Evolutionary conservation across 2,888 invertebrate species (phyloP), one percentile per base, ranked within the genome.

Genomic region (Agonopterix heracliana): DNA sequence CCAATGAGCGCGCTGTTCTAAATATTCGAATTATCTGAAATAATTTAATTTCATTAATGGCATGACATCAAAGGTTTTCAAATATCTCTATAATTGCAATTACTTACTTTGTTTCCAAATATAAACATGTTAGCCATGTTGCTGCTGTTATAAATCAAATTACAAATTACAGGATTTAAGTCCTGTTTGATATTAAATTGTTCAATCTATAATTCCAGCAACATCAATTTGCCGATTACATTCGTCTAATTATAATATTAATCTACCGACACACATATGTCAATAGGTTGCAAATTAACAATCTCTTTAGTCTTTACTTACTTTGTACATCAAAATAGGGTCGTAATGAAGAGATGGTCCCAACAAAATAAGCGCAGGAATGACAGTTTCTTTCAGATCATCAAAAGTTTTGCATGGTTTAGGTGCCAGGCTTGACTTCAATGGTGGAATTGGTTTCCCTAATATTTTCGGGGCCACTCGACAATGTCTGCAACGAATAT

Each of bases 301-400:
- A 3, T 17, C 17, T 17, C 17, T 17, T 17, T 2, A 2, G 17
- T 17, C 17, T n/a, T n/a, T 26, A 26, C 79, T 74, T 66, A 89
- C 89, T 75, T 99, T 99, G 77, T 96, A 95, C 91, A 98, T 93
- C 11, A 99, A 89, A 54, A 96, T 92, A 1, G 97, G 94, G 84
- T 98, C 97, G 63, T 92, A 91, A 66, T 96, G 94, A 49, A 98
- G 87, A 45, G 97, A 93, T 0, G 98, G 95, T 1, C 99, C 99
- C 44, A 99, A 89, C 9, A 93, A 90, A 53, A 93, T 88, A 12
- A 98, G 87, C 90, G 98, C 96, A 2, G 98, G 97, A 71, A 98
- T 92, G 8, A 96, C 94, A 36, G 91, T 86, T 17, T 93, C 90
- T 48, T 93, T 91, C 57, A 98, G 86, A 48, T 96, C 94, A 35